Conservation (phyloP, 2,888 invertebrate genomes). For the Exephanes ischioxanthus region DNA sequence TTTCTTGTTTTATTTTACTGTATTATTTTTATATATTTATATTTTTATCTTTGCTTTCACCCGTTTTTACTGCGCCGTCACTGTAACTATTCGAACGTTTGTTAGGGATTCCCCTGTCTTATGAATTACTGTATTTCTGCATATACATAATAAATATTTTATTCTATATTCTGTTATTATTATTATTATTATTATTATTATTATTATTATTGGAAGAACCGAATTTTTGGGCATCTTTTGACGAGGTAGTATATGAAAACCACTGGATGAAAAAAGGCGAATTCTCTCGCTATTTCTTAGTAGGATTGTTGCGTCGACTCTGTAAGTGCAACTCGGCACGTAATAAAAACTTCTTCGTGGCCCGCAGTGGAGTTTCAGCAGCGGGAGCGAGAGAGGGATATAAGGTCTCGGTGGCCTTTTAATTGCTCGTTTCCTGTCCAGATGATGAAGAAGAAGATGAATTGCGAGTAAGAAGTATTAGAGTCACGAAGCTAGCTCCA, state of each 20-base stretch:
- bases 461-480: constrained; percentile 28
- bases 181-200: background rate
- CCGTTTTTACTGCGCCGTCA: too few relatives aligned
- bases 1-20: too few relatives aligned
- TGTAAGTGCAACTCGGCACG: background rate
- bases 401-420: constrained; percentile 80
- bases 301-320: background rate
- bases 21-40: too few relatives aligned
- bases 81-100: too few relatives aligned
- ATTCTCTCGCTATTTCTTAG: background rate
- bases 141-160: too few relatives aligned
- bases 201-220: background rate
- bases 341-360: constrained; percentile 34
- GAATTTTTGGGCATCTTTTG: background rate
- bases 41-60: too few relatives aligned
- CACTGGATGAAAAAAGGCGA: background rate
- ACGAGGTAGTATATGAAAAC: background rate
- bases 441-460: constrained; percentile 70
- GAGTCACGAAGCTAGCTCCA: constrained; percentile 44
- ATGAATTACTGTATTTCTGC: too few relatives aligned
- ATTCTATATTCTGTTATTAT: background rate
- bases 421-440: constrained; percentile 84
- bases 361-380: constrained; percentile 41
- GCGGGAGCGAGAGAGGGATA: constrained; percentile 73
- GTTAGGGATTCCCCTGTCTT: too few relatives aligned